A percentile compares a stretch with the other conserved stretches of the same genome.
phyloP scores from a whole-genome alignment of 2,888 invertebrate species.

The Caenorhabditis virilis region DNA sequence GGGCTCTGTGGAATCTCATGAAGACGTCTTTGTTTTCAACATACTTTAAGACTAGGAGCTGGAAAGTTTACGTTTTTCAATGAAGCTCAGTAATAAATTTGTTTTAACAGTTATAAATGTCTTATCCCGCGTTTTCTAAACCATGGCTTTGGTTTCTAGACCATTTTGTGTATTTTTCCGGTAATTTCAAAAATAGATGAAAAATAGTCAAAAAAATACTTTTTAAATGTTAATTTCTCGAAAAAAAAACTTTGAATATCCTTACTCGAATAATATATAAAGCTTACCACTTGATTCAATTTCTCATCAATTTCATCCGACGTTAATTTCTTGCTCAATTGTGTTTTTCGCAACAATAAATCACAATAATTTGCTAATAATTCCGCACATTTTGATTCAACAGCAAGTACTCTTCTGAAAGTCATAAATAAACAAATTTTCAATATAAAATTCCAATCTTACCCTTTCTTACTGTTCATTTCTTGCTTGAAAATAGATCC shows the following conservation, averaged over 20 bases:
- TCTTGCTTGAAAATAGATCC: slow-evolving; percentile 82
- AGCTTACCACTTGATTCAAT: slow-evolving; percentile 82
- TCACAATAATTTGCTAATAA: slow-evolving; percentile 98
- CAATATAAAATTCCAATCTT: background rate
- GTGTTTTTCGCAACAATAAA: slow-evolving; percentile 93
- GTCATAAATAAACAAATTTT: background rate
- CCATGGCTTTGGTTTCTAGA: no score
- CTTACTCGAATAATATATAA: no score
- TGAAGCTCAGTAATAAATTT: background rate
- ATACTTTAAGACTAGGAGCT: slow-evolving; percentile 91
- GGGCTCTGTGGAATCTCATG: slow-evolving; percentile 98
- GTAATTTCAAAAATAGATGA: no score
- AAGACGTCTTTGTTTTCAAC: slow-evolving; percentile 99
- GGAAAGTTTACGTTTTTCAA: slow-evolving; percentile 28
- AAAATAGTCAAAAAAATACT: no score
- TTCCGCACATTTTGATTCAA: slow-evolving; percentile 96
- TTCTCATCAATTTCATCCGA: slow-evolving; percentile 94
- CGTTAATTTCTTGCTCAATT: slow-evolving; percentile 90
- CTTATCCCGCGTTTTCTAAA: no score
- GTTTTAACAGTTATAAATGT: no score
- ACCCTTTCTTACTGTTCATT: slow-evolving; percentile 69
- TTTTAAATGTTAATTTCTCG: no score
- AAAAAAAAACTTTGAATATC: no score
- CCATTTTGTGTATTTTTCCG: no score
- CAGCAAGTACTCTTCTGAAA: slow-evolving; percentile 41